These are phyloP conservation scores for Punctoribates punctum DNA, from an alignment of 2,888 invertebrate species.

Conservation along the genomic window DNA sequence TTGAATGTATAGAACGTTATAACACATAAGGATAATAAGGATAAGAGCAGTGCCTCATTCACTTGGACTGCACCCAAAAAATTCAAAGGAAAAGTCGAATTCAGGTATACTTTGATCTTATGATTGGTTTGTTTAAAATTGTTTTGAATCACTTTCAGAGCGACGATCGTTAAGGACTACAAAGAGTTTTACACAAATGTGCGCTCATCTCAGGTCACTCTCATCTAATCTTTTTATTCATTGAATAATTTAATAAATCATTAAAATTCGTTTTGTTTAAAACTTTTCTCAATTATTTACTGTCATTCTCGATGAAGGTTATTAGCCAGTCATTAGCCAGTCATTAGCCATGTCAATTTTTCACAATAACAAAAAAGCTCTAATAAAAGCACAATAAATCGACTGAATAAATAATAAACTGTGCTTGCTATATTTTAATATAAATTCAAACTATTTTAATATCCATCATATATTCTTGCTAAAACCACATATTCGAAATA, in stretches of 20 bases:
- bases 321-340: too few species aligned
- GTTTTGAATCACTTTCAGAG: slow-evolving; percentile 42
- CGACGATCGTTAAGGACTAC: slow-evolving; percentile 44
- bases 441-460: too few species aligned
- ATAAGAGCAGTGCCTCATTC: slow-evolving; percentile 42
- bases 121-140: neutral
- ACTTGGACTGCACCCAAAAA: slow-evolving; percentile 41
- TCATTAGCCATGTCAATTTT: too few species aligned
- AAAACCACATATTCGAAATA: too few species aligned
- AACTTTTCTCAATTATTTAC: too few species aligned
- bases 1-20: slow-evolving; percentile 35
- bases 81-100: slow-evolving; percentile 45
- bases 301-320: too few species aligned
- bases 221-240: slow-evolving; percentile 10
- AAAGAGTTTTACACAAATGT: slow-evolving; percentile 44
- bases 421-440: too few species aligned
- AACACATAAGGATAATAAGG: slow-evolving; percentile 41
- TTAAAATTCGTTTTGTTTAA: neutral
- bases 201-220: slow-evolving; percentile 30
- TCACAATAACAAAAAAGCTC: too few species aligned
- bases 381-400: too few species aligned
- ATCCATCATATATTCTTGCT: too few species aligned
- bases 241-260: neutral
- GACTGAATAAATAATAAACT: too few species aligned
- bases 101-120: slow-evolving; percentile 15